A percentile compares a stretch with the other conserved stretches of the same genome.
Evolutionary conservation across 2,888 invertebrate genomes (phyloP).

Genomic region (Hylaea fasciaria): DNA sequence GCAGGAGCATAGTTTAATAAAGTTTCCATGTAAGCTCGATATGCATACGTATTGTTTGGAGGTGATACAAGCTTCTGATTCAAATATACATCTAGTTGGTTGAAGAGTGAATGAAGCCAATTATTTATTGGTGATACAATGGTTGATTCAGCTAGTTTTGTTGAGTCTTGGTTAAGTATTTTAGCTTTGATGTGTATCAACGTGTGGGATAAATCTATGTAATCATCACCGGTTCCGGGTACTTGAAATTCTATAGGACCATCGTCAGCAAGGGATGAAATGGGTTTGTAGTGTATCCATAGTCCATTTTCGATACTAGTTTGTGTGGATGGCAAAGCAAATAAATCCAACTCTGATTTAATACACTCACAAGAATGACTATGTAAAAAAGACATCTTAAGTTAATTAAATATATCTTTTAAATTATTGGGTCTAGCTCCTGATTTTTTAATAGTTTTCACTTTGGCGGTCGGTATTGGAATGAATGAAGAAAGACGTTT

Average conservation of each 20-base stretch:
- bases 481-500: constrained; percentile 9
- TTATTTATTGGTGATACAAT: constrained; percentile 47
- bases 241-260: constrained; percentile 49
- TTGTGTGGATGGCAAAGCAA: constrained; percentile 46
- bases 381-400: constrained; percentile 45
- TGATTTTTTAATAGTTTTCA: constrained; percentile 3
- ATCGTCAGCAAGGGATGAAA: constrained; percentile 48
- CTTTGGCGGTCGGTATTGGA: not conserved
- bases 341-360: constrained; percentile 48
- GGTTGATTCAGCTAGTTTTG: constrained; percentile 20
- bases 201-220: constrained; percentile 47
- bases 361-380: constrained; percentile 47
- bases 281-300: constrained; percentile 48
- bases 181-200: constrained; percentile 40
- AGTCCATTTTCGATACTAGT: constrained; percentile 44
- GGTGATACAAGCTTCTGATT: constrained; percentile 50
- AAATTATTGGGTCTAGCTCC: not conserved
- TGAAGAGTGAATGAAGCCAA: constrained; percentile 48
- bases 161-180: constrained; percentile 40
- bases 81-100: constrained; percentile 32
- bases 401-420: constrained; percentile 39
- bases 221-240: constrained; percentile 50
- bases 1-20: constrained; percentile 44
- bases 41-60: constrained; percentile 40
- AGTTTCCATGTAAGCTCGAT: constrained; percentile 43